These are phyloP conservation scores for Echinometra lucunter DNA, from an alignment of 53 echinoderm and acorn worm species.

Conservation along the genomic window DNA sequence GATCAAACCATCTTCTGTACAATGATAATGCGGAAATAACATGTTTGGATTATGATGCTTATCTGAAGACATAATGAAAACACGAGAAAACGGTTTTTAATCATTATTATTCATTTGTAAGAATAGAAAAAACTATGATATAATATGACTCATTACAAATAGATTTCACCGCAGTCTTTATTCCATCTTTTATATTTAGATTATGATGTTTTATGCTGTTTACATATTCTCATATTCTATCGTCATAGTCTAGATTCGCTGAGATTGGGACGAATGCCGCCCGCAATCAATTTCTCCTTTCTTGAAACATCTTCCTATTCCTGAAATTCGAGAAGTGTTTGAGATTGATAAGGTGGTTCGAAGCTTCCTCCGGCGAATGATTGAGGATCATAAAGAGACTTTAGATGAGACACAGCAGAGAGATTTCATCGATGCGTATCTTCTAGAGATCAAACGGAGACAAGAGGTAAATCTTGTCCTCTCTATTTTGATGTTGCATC, in stretches of 20 bases:
- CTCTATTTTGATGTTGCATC: not conserved
- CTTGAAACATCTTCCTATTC: slow-evolving; percentile 87
- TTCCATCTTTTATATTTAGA: not conserved
- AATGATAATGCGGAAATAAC: not conserved
- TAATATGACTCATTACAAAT: not conserved
- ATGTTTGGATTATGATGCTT: not conserved
- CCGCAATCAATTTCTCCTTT: slow-evolving; percentile 94
- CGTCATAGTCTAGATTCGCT: slow-evolving; percentile 77
- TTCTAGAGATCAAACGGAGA: slow-evolving; percentile 88
- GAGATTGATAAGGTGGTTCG: slow-evolving; percentile 94
- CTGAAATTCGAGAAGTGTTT: slow-evolving; percentile 94
- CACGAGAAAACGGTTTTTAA: not conserved
- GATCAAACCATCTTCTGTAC: too few species aligned
- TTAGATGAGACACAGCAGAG: slow-evolving; percentile 78
- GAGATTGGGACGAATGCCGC: slow-evolving; percentile 98
- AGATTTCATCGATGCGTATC: slow-evolving; percentile 97
- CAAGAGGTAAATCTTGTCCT: slow-evolving; percentile 67
- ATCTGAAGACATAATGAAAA: not conserved
- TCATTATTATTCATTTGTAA: not conserved
- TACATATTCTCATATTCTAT: not conserved
- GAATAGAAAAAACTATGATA: not conserved
- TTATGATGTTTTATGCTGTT: not conserved
- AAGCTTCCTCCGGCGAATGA: slow-evolving; percentile 87
- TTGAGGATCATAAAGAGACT: slow-evolving; percentile 90
- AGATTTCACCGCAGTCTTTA: not conserved